These are phyloP conservation scores for Palythoa heliodiscus DNA, from an alignment of 92 coral and sea anemone species.

Conservation along the genomic window DNA sequence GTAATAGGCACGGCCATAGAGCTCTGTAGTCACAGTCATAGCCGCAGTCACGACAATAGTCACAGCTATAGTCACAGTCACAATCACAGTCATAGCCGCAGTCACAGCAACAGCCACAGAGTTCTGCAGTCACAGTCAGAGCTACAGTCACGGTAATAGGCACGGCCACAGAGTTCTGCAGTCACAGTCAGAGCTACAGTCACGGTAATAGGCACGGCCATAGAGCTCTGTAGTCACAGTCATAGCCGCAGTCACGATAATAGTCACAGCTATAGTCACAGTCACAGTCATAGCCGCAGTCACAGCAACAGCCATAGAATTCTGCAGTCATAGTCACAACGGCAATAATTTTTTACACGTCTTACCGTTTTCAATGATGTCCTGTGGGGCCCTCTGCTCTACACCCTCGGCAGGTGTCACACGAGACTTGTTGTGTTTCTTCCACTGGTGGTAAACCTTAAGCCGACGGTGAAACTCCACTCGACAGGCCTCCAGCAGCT, in stretches of 20 bases:
- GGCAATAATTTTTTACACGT: neutral
- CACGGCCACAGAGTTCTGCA: no score
- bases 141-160: no score
- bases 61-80: no score
- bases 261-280: neutral
- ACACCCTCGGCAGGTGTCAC: conserved; percentile 69
- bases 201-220: neutral
- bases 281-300: neutral
- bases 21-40: no score
- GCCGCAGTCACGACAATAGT: no score
- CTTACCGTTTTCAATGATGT: conserved; percentile 68
- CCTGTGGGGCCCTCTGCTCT: conserved; percentile 95
- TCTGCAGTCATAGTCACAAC: neutral
- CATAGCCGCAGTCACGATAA: neutral
- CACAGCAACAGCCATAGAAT: neutral
- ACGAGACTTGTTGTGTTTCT: conserved; percentile 91
- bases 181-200: neutral
- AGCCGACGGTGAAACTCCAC: conserved; percentile 95
- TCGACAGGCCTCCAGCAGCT: conserved; percentile 89
- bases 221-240: neutral
- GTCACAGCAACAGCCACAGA: no score
- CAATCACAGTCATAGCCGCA: no score
- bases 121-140: no score
- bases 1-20: no score
- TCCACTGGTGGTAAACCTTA: conserved; percentile 99